phyloP scores from a whole-genome alignment of 2,113 vertebrate genomes.

The Jaculus jaculus region DNA sequence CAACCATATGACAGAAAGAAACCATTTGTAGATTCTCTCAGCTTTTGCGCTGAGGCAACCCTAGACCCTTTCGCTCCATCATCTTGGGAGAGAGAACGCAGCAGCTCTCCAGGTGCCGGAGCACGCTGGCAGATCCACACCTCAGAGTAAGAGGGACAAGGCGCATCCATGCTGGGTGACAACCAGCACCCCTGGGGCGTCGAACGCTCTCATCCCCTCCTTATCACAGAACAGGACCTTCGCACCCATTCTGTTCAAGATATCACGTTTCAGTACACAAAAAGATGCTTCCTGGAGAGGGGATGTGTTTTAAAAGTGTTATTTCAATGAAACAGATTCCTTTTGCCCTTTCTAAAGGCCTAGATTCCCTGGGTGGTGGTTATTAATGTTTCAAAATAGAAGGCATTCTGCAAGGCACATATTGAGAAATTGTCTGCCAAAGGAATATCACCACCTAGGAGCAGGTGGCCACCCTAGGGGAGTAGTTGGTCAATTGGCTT shows the following conservation, averaged over 20 bases:
- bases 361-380: not conserved
- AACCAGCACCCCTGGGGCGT: not conserved
- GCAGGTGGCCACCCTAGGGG: conserved; percentile 34
- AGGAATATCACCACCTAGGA: not conserved
- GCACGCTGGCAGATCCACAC: not conserved
- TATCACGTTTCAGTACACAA: not conserved
- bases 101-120: not conserved
- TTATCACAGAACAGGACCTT: not conserved
- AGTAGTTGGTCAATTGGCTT: conserved; percentile 46
- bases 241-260: not conserved
- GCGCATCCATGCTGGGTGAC: not conserved
- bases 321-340: not conserved
- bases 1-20: not conserved
- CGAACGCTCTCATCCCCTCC: not conserved
- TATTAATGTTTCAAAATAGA: not conserved
- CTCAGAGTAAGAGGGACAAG: fast-evolving
- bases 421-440: not conserved
- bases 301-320: not conserved
- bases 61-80: not conserved
- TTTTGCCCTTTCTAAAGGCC: not conserved
- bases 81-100: not conserved
- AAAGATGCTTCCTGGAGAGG: not conserved
- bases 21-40: not conserved
- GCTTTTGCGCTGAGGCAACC: not conserved
- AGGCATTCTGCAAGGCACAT: not conserved